Evolutionary conservation across 2,888 invertebrate species (phyloP), one percentile per base, ranked within the genome.

Genomic region (Latrodectus hesperus): DNA sequence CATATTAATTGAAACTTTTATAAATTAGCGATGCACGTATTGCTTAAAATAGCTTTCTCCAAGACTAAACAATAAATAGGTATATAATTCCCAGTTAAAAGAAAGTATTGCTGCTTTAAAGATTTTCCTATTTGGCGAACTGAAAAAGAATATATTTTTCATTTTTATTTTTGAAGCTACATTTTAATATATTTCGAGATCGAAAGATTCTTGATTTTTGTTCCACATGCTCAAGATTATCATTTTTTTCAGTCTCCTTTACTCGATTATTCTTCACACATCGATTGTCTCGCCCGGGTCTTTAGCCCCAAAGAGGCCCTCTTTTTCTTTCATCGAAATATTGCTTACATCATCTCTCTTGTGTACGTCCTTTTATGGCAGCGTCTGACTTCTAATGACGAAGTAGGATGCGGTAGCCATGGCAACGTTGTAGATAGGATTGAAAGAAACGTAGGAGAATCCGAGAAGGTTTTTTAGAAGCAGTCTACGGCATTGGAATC

Each of bases 281-380:
- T 81, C 81, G 81, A 81, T 81, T 81, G 81, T 81, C 81, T 74
- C 60, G 52, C 38, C 73, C 65, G 64, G 78, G 81, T 81, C 81
- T 52, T 81, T 72, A 81, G 73, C 70, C 72, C 80, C 80, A 26
- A 53, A 26, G 55, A 64, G 49, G 51, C 52, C 49, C n/a, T 51
- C 51, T 51, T 14, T 51, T 51, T 38, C 49, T 17, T 64, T 38
- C 38, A 10, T 49, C 49, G 10, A 38, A 76, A 76, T 49, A 11
- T 38, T 65, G 17, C 51, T 64, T 49, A 51, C 51, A n/a, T n/a
- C 71, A n/a, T n/a, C 51, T 8, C 73, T 53, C 17, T 74, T 26
- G 26, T 72, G 17, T 51, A 51, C 51, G 51, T 52, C 51, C 17
- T 55, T 26, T 60, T 55, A 38, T 26, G 74, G 53, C 74, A 55